A percentile compares a stretch with the other conserved stretches of the same genome.
These are phyloP conservation scores for Percopsis transmontana DNA, from an alignment of 2,113 vertebrate genomes.

Conservation along the genomic window DNA sequence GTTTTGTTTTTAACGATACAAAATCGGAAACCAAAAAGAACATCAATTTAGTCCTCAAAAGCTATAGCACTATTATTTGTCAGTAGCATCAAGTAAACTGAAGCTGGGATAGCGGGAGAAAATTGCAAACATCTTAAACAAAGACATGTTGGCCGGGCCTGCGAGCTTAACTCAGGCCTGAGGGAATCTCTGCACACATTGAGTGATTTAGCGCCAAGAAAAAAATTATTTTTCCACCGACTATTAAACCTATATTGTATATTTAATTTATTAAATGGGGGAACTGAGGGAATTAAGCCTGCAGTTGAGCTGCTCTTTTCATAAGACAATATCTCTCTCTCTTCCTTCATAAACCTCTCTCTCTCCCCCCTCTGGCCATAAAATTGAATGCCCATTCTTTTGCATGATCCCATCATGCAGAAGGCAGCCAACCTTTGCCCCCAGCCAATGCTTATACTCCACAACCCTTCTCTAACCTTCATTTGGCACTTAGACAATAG, in stretches of 20 bases:
- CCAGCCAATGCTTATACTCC: slow-evolving; percentile 49
- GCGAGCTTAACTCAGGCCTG: too few relatives aligned
- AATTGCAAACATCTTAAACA: slow-evolving; percentile 26
- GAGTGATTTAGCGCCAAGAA: slow-evolving; percentile 1
- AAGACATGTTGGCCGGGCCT: not conserved
- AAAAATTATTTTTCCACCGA: slow-evolving; percentile 11
- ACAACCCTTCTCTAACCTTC: slow-evolving; percentile 63
- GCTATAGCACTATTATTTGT: not conserved
- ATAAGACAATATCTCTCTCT: too few relatives aligned
- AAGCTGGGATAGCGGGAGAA: slow-evolving; percentile 16
- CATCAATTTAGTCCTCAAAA: slow-evolving; percentile 2
- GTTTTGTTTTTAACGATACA: not conserved
- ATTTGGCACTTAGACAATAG: slow-evolving; percentile 68
- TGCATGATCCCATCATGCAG: slow-evolving; percentile 60
- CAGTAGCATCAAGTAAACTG: slow-evolving; percentile 17
- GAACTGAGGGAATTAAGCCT: slow-evolving; percentile 14
- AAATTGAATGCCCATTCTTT: slow-evolving; percentile 69
- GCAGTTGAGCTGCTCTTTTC: slow-evolving; percentile 34
- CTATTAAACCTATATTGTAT: slow-evolving; percentile 14
- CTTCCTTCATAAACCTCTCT: not conserved
- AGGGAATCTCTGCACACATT: slow-evolving; percentile 6
- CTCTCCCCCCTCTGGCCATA: slow-evolving; percentile 31
- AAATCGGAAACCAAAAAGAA: slow-evolving; percentile 1
- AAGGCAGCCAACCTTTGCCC: slow-evolving; percentile 65
- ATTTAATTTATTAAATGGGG: slow-evolving; percentile 19